phyloP scores from a whole-genome alignment of 1,140 invertebrate species.

The Galendromus occidentalis region DNA sequence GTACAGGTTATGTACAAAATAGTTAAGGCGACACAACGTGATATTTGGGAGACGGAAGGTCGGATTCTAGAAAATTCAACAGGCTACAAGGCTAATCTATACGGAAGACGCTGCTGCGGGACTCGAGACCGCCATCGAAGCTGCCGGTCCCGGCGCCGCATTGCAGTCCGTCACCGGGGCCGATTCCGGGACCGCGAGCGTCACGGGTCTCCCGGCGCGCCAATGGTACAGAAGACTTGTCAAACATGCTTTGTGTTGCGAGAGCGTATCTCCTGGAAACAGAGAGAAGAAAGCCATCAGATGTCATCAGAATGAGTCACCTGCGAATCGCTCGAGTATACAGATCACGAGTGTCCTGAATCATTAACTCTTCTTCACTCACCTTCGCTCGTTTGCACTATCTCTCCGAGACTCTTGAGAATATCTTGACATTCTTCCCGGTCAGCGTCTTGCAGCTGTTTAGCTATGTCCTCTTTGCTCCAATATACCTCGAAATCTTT shows the following conservation, averaged over 20 bases:
- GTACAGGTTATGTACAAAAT: no score
- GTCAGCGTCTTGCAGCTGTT: background rate
- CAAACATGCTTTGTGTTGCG: background rate
- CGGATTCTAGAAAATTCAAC: no score
- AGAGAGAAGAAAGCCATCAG: background rate
- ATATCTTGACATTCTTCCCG: background rate
- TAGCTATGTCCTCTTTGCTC: background rate
- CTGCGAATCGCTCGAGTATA: background rate
- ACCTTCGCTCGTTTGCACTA: background rate
- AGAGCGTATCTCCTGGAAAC: background rate
- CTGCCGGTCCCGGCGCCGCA: no score
- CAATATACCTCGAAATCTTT: conserved; percentile 7
- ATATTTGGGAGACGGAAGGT: no score
- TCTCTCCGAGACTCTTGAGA: background rate
- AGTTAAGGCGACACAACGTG: no score
- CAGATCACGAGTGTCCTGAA: background rate
- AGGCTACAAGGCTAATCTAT: no score
- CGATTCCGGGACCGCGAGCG: background rate
- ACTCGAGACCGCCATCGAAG: no score
- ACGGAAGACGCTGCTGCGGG: no score
- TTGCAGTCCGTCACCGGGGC: background rate
- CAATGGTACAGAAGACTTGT: conserved; percentile 4
- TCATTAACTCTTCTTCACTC: background rate
- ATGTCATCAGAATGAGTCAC: background rate
- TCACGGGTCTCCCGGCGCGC: background rate